Conservation (phyloP, 2,888 invertebrate species). For the Microctonus hyperodae region DNA sequence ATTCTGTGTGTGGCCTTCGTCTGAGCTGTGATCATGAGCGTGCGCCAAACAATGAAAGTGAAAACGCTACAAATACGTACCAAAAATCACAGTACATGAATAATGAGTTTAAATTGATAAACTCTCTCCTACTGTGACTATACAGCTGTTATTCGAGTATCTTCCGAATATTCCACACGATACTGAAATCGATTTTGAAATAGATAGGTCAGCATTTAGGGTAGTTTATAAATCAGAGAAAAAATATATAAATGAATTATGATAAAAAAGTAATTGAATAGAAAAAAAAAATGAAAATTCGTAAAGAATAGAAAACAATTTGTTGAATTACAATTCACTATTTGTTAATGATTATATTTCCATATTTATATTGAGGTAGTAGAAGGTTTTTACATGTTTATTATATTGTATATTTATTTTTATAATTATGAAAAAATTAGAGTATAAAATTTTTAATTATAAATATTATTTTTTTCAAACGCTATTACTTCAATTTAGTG, state of each 20-base stretch:
- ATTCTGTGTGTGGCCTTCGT: constrained; percentile 63
- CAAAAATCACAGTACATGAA: constrained; percentile 54
- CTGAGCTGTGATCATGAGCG: constrained; percentile 63
- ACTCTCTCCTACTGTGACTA: constrained; percentile 42
- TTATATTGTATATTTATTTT: too few relatives aligned
- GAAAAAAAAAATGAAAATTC: too few relatives aligned
- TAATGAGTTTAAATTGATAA: constrained; percentile 55
- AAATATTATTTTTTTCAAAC: not conserved
- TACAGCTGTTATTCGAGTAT: constrained; percentile 57
- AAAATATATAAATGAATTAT: too few relatives aligned
- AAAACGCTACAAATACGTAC: constrained; percentile 59
- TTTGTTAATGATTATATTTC: not conserved
- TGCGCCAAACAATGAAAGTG: constrained; percentile 63
- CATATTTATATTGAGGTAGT: too few relatives aligned
- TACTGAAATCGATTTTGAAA: constrained; percentile 38
- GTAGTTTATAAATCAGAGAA: constrained; percentile 46
- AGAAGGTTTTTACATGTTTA: too few relatives aligned
- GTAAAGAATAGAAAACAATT: not conserved
- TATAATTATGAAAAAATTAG: too few relatives aligned
- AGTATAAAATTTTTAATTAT: not conserved
- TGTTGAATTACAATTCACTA: constrained; percentile 7
- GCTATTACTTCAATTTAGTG: too few relatives aligned
- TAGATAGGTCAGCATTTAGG: constrained; percentile 64
- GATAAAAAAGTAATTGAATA: too few relatives aligned
- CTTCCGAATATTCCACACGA: constrained; percentile 43